A percentile compares a stretch with the other conserved stretches of the same genome.
Conservation (phyloP, 2,888 invertebrate species). For the Plutella xylostella region DNA sequence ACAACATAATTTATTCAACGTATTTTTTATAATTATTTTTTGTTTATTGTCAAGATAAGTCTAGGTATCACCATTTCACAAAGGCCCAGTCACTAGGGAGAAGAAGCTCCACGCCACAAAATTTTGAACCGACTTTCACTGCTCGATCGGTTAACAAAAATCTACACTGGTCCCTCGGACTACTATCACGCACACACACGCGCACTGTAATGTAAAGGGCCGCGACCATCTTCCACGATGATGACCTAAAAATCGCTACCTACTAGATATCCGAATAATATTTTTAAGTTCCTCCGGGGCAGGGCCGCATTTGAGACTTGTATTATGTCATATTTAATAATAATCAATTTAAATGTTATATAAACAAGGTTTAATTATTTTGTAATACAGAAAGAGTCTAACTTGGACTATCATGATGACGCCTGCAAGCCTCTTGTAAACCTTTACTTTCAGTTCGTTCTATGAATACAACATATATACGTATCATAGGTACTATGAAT, state of each 20-base stretch:
- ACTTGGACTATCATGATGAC: background rate
- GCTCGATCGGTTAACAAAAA: no score
- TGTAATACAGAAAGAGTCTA: background rate
- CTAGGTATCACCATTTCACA: no score
- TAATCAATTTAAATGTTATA: no score
- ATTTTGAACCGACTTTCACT: no score
- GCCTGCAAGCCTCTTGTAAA: background rate
- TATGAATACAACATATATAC: background rate
- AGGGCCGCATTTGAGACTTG: background rate
- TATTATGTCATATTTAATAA: no score
- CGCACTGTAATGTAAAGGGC: background rate
- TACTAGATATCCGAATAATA: conserved; percentile 67
- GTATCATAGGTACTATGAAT: background rate
- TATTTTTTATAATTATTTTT: background rate
- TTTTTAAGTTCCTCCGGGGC: conserved; percentile 38
- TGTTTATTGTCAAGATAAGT: background rate
- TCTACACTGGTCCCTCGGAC: background rate
- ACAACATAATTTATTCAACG: no score
- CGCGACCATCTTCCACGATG: background rate
- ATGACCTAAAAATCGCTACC: conserved; percentile 62
- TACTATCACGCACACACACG: background rate
- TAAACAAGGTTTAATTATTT: no score
- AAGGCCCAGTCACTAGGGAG: no score
- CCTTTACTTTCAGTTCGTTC: background rate
- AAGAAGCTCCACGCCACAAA: background rate